Conservation (phyloP, 2,888 invertebrate genomes). For the Neocrepidodera transversa region DNA sequence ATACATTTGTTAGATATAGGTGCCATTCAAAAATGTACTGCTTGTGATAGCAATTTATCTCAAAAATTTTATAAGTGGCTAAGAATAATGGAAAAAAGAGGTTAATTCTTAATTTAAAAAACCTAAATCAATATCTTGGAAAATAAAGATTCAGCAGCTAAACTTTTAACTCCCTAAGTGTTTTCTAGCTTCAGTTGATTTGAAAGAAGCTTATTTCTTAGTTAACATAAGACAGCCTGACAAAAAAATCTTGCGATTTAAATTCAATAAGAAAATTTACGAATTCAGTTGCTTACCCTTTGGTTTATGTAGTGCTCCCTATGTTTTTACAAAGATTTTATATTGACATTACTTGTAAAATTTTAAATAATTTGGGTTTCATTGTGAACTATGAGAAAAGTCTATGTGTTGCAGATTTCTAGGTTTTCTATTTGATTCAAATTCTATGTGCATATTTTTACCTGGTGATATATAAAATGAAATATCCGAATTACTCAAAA, state of each 20-base stretch:
- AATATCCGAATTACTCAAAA: neutral
- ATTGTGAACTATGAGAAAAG: neutral
- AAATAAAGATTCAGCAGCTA: neutral
- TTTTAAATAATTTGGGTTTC: neutral
- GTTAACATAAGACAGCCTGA: neutral
- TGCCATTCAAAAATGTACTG: neutral
- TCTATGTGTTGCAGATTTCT: neutral
- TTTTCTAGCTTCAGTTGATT: neutral
- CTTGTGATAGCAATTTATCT: neutral
- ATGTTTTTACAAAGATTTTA: neutral
- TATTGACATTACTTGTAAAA: neutral
- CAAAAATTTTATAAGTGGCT: neutral
- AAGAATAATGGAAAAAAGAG: neutral
- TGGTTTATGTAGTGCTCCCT: neutral
- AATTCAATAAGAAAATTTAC: neutral
- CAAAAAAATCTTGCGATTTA: neutral
- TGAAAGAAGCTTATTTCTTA: neutral
- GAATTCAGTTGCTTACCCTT: neutral
- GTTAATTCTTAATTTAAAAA: neutral
- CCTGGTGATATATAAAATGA: neutral
- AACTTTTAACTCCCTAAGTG: neutral
- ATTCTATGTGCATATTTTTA: neutral
- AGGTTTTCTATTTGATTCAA: neutral
- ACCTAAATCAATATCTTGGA: neutral
- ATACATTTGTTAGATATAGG: neutral